A percentile compares a stretch with the other conserved stretches of the same genome.
Conservation (phyloP, 2,888 invertebrate genomes). For the Nycteola revayana region DNA sequence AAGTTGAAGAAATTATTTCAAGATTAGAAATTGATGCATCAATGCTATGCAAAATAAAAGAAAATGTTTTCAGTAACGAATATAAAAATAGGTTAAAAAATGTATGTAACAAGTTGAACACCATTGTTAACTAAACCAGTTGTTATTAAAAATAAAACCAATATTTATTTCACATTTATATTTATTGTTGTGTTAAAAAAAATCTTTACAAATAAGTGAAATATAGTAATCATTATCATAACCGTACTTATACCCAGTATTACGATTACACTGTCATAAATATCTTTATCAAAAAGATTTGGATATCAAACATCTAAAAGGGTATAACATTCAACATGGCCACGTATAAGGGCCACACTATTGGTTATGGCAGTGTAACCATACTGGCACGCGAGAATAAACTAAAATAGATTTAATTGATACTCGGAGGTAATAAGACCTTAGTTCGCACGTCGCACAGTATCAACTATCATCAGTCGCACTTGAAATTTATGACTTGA, state of each 20-base stretch:
- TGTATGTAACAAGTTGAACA: conserved; percentile 51
- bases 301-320: conserved; percentile 32
- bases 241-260: conserved; percentile 59
- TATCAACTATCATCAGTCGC: conserved; percentile 77
- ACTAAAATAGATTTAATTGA: conserved; percentile 77
- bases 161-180: conserved; percentile 74
- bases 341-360: conserved; percentile 13
- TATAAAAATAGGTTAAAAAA: conserved; percentile 46
- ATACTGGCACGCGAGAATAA: conserved; percentile 49
- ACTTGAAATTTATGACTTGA: conserved; percentile 52
- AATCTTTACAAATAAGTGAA: conserved; percentile 81
- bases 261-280: conserved; percentile 50
- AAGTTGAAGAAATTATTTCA: conserved; percentile 44
- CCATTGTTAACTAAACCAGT: conserved; percentile 45
- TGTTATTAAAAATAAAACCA: conserved; percentile 51
- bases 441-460: conserved; percentile 69
- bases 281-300: conserved; percentile 23
- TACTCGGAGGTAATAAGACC: conserved; percentile 82
- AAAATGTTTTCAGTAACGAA: conserved; percentile 42
- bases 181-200: conserved; percentile 81
- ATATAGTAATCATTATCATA: conserved; percentile 74
- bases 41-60: conserved; percentile 44
- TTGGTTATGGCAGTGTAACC: conserved; percentile 46
- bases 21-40: conserved; percentile 51
- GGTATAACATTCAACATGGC: conserved; percentile 20